Evolutionary conservation across 2,797 vertebrate species (phyloP).

Genomic region (Sebastes miniatus): DNA sequence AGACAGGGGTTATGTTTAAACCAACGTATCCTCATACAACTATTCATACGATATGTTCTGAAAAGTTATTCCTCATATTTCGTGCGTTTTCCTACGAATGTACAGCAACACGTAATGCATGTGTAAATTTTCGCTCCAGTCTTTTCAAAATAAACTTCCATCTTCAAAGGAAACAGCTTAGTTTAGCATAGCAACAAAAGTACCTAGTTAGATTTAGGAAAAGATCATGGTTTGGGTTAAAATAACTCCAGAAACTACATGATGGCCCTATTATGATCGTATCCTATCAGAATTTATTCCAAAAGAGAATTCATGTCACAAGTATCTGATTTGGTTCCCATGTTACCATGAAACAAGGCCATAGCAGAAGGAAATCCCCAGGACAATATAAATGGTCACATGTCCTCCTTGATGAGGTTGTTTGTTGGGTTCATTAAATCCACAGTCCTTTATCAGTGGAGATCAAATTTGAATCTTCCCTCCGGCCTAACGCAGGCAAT

Average conservation of each 20-base stretch:
- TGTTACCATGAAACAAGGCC: neutral
- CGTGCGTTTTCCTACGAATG: neutral
- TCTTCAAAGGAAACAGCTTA: too few species aligned
- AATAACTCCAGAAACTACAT: neutral
- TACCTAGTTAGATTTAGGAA: neutral
- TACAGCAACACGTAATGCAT: too few species aligned
- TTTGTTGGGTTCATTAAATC: conserved; percentile 47
- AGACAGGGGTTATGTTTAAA: neutral
- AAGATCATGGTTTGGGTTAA: neutral
- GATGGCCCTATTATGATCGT: accelerated
- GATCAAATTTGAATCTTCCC: conserved; percentile 44
- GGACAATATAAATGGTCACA: conserved; percentile 1
- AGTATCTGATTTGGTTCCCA: neutral
- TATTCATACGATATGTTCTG: neutral
- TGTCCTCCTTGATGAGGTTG: conserved; percentile 11
- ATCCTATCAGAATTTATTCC: neutral
- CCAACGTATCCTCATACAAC: neutral
- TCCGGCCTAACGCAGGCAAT: conserved; percentile 6
- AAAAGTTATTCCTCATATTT: neutral
- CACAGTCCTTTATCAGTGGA: conserved; percentile 26
- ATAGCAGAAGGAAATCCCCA: neutral
- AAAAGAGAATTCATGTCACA: neutral
- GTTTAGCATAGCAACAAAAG: neutral
- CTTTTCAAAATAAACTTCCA: too few species aligned
- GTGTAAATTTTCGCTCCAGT: too few species aligned